Base-by-base conservation (phyloP, 2,113 vertebrate genomes). In the Plecturocebus donacophilus region DNA sequence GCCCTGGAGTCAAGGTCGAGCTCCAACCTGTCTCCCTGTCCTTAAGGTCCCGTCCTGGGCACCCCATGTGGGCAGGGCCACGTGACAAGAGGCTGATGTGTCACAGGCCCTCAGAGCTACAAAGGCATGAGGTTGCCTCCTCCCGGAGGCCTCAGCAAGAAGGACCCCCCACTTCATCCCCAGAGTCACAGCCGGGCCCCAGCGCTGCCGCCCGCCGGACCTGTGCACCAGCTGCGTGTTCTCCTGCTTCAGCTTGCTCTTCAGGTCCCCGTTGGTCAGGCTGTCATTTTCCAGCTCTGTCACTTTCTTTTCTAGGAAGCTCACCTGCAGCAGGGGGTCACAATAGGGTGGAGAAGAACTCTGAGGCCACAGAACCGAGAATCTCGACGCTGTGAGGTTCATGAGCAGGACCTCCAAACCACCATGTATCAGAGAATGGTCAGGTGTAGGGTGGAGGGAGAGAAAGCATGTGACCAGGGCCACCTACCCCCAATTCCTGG, bases 211-310 rank as follows among this genome's bases (percentile, higher is more conserved):
- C 13, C 66, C 6, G 35, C 85, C 93, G 35, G 68, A 99, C 99
- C 99, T 99, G 99, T 99, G 99, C 16, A 99, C 99, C 11, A 99
- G 98, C 68, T 99, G 99, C 0, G 99, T 99, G 97, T 99, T 99
- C 92, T 99, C 99, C 96, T 99, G 99, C 96, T 99, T 99, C 96
- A 99, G 98, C 98, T 99, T 99, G 98, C 99, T 99, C 98, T 99
- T 99, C 87, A 99, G 97, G 95, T 99, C 99, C 54, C 99, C 98
- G 0, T 98, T 99, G 88, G 99, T 99, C 97, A 99, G 95, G 97
- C 98, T 99, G 93, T 99, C 99, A 2, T 99, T 99, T 97, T 99
- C 99, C 92, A 99, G 98, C 89, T 99, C 99, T 4, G 99, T 99
- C 97, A 99, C 99, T 95, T 99, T 99, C 98, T 99, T 99, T 91